Base-by-base conservation (phyloP, 2,113 vertebrate genomes). In the Galeopterus variegatus region DNA sequence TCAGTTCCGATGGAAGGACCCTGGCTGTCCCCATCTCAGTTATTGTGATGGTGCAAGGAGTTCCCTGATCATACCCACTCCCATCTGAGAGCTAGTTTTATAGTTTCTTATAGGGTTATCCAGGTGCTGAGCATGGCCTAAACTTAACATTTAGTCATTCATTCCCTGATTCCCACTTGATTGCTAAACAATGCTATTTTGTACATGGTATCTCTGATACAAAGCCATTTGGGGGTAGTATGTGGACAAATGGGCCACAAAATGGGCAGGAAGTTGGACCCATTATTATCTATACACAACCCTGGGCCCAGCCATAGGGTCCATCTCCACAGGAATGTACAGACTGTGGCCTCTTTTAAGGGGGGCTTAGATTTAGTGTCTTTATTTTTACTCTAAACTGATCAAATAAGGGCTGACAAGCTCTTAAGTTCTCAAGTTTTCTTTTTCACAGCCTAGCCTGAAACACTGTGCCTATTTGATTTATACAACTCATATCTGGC, bases 341-440 rank as follows among this genome's bases (percentile, higher is more conserved):
- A 90, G 65, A 33, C 10, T 28, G 23, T 31, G 72, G 45, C 28
- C 64, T 85, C 81, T 92, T 73, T 88, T 65, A 83, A 93, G 85
- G 81, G 45, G 28, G n/a, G 33, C 15, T 96, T 36, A 73, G 21
- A 54, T 14, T 92, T 75, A 0, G 1, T n/a, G 31, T 93, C 93
- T 95, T 90, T 85, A 64, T 83, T 96, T 89, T 86, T 33, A 69
- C 56, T 69, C 64, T 80, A 79, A 91, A 83, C 54, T 64, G 67
- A 93, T 89, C 64, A 84, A 75, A 93, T 93, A 75, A 92, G 80
- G 36, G 8, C 94, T 88, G 73, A 83, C 72, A 84, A 94, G 58
- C 58, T 97, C 95, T 96, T 95, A 88, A 95, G 96, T 93, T 88
- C 83, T 95, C 95, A 89, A 90, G 60, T 65, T 86, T 81, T 91